Conservation (phyloP, 2,797 vertebrate species). For the Trematomus bernacchii region DNA sequence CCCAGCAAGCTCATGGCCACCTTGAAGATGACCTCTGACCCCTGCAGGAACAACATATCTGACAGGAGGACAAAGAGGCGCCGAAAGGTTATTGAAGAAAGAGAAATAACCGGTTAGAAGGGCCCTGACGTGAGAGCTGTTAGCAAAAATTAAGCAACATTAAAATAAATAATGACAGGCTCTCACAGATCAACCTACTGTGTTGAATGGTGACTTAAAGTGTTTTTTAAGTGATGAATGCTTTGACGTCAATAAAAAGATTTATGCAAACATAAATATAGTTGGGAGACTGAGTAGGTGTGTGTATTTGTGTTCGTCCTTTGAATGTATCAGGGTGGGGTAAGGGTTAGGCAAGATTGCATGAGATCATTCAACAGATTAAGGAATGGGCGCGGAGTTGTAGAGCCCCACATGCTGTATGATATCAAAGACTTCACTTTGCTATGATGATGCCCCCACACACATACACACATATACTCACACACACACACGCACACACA, state of each 20-base stretch:
- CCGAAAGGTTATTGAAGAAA: not conserved
- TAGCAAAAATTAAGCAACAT: not conserved
- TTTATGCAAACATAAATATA: constrained; percentile 65
- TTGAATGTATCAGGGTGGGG: constrained; percentile 66
- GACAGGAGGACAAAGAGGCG: constrained; percentile 38
- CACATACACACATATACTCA: not conserved
- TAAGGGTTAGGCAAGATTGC: constrained; percentile 50
- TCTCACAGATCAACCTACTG: constrained; percentile 21
- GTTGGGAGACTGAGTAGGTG: constrained; percentile 33
- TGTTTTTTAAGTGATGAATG: constrained; percentile 24
- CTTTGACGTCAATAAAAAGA: constrained; percentile 60
- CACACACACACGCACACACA: not conserved
- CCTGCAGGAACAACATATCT: constrained; percentile 98
- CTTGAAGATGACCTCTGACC: constrained; percentile 97
- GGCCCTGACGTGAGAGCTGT: not conserved
- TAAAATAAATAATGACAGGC: constrained; percentile 27
- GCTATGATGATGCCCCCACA: constrained; percentile 29
- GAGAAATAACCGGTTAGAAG: not conserved
- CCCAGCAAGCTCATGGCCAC: constrained; percentile 96
- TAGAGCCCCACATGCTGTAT: constrained; percentile 39
- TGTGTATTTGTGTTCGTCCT: constrained; percentile 46
- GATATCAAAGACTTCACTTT: constrained; percentile 45
- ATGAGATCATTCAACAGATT: constrained; percentile 70
- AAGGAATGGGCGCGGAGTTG: constrained; percentile 61
- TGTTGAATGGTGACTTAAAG: constrained; percentile 42